Base-by-base conservation (phyloP, 1,140 invertebrate species). In the Venturia canescens region DNA sequence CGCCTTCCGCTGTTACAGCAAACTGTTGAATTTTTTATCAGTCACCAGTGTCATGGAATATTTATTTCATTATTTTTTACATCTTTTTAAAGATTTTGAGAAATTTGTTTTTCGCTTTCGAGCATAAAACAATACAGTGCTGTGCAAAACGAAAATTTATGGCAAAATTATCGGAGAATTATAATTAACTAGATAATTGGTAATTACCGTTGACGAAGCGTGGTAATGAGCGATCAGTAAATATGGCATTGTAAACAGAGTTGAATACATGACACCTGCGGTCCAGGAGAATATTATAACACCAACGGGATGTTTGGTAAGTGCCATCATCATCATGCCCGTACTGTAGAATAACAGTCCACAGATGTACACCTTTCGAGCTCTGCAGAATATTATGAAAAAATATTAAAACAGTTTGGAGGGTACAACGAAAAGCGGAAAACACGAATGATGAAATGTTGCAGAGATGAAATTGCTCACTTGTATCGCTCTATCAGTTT, bases 181-280 rank as follows among this genome's bases (percentile, higher is more conserved):
- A 21, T 27, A 1, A 63, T 31, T 48, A 44, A 7, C 38, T 6
- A 44, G 15, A 44, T 7, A 29, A 71, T 79, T 50, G 38, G 38
- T 63, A 89, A 92, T 95, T 93, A 98, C 98, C 92, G 94, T 95
- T 83, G 96, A 95, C 48, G 94, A 95, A 15, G 96, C 95, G 88
- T 99, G 98, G 89, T 99, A 99, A 88, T 98, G 96, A 1, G 98
- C 98, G 13, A 99, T 94, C 23, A 99, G 92, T 16, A 99, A 91
- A 88, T 98, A 99, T 1, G 98, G 98, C 97, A 99, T 98, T 2
- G 98, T 99, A 89, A 99, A 99, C 15, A 99, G 92, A 0, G 98
- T 99, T 0, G 98, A 98, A 90, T 99, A 99, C 97, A 99, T 98
- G 31, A 99, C 95, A 0, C 98, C 98, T 3, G 97, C 97, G 0